Evolutionary conservation across 2,797 vertebrate genomes (phyloP).

Genomic region (Rhinatrema bivittatum): DNA sequence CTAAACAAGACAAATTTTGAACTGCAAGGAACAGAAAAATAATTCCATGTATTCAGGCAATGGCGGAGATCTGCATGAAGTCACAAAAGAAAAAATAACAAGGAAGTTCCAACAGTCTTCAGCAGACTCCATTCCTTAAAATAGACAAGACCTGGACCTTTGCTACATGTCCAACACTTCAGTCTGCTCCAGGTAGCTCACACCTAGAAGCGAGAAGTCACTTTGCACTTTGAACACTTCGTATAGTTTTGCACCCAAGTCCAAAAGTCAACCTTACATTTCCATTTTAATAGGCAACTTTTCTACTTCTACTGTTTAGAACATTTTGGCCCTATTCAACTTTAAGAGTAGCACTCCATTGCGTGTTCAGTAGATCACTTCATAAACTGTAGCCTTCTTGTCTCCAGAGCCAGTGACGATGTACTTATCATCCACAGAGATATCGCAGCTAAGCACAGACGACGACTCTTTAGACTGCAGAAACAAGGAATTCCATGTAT

Average conservation of each 20-base stretch:
- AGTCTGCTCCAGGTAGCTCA: constrained; percentile 29
- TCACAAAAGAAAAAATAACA: constrained; percentile 25
- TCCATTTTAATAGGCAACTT: constrained; percentile 39
- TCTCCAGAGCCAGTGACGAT: constrained; percentile 78
- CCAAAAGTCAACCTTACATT: constrained; percentile 26
- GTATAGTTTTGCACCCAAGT: constrained; percentile 38
- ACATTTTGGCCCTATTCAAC: constrained; percentile 62
- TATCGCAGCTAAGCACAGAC: constrained; percentile 76
- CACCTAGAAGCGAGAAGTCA: constrained; percentile 17
- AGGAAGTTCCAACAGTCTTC: constrained; percentile 31
- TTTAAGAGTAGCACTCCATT: constrained; percentile 37
- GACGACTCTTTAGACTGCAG: constrained; percentile 77
- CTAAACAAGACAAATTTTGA: constrained; percentile 50
- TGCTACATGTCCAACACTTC: constrained; percentile 23
- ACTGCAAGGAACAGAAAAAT: constrained; percentile 44
- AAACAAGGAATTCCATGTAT: constrained; percentile 25
- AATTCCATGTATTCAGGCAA: constrained; percentile 50
- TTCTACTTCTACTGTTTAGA: constrained; percentile 56
- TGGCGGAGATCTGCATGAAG: constrained; percentile 36
- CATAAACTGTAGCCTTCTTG: constrained; percentile 77
- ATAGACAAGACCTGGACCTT: constrained; percentile 34
- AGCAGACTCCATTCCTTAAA: constrained; percentile 29
- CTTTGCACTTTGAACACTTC: constrained; percentile 28
- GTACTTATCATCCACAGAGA: constrained; percentile 78
- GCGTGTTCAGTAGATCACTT: constrained; percentile 75